Percentiles rank a stretch among this genome's conserved stretches.
Evolutionary conservation across 2,113 vertebrate species (phyloP).

Genomic region (Regulus satrapa): DNA sequence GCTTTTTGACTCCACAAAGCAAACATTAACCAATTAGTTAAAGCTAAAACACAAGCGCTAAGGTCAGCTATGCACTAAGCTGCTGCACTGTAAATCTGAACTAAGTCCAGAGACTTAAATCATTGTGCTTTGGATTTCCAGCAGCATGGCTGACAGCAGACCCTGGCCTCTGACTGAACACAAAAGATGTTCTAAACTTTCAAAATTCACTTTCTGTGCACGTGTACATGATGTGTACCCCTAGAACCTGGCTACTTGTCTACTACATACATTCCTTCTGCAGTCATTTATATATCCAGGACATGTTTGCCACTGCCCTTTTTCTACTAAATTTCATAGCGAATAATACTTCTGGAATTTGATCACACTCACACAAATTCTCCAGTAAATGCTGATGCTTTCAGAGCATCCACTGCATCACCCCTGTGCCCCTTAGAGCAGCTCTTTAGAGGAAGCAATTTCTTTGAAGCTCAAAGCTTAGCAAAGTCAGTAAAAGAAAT

Average conservation of each 20-base stretch:
- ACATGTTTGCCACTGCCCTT: neutral
- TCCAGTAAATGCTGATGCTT: neutral
- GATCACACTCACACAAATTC: neutral
- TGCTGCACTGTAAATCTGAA: slow-evolving; percentile 1
- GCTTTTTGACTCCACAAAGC: slow-evolving; percentile 44
- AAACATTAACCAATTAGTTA: slow-evolving; percentile 61
- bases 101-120: slow-evolving; percentile 7
- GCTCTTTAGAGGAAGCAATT: neutral
- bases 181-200: neutral
- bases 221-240: neutral
- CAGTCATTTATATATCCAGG: neutral
- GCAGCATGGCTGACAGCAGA: neutral
- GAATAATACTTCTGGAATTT: neutral
- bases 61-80: slow-evolving; percentile 30
- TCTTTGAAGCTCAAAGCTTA: neutral
- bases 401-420: neutral
- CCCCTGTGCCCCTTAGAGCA: neutral
- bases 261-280: neutral
- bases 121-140: neutral
- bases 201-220: neutral
- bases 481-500: neutral
- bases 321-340: neutral
- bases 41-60: neutral
- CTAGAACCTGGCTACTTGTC: neutral
- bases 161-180: neutral